A percentile compares a stretch with the other conserved stretches of the same genome.
Evolutionary conservation across 1,140 invertebrate species (phyloP).

Genomic region (Drosophila sturtevanti): DNA sequence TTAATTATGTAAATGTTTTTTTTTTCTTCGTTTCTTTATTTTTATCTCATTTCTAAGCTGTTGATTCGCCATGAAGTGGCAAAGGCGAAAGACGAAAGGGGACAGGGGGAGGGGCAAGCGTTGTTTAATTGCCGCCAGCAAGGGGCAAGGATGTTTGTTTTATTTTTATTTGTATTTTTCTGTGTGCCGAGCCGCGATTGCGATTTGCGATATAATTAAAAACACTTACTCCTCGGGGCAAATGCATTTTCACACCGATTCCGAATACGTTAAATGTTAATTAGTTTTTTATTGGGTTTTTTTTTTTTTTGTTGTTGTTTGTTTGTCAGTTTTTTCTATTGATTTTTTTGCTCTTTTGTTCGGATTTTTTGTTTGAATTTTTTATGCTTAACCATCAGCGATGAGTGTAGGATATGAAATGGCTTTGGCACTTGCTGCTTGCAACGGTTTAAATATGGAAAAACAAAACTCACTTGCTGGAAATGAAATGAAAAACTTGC

Average conservation of each 20-base stretch:
- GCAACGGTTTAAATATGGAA: constrained; percentile 69
- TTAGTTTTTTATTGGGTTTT: constrained; percentile 8
- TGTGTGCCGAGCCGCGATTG: constrained; percentile 10
- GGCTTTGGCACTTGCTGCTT: constrained; percentile 54
- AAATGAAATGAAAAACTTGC: constrained; percentile 25
- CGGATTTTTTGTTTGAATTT: constrained; percentile 20
- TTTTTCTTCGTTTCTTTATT: constrained; percentile 33
- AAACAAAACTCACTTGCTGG: constrained; percentile 57
- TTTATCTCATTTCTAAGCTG: constrained; percentile 20
- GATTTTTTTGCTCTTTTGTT: background rate
- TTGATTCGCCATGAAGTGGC: constrained; percentile 13
- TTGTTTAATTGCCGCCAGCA: too few relatives aligned
- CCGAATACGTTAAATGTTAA: background rate
- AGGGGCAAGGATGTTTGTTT: constrained; percentile 16
- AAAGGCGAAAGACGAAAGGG: background rate
- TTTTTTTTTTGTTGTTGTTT: constrained; percentile 17
- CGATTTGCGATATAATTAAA: constrained; percentile 16
- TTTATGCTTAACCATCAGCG: constrained; percentile 50
- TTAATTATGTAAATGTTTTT: constrained; percentile 19
- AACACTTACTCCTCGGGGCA: constrained; percentile 77
- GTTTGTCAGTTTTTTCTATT: constrained; percentile 19
- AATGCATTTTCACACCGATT: constrained; percentile 57
- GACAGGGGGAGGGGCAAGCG: too few relatives aligned
- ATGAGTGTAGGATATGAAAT: constrained; percentile 66
- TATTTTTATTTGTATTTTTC: background rate